Conservation (phyloP, 1,140 invertebrate genomes). For the Drosophila oshimai region DNA sequence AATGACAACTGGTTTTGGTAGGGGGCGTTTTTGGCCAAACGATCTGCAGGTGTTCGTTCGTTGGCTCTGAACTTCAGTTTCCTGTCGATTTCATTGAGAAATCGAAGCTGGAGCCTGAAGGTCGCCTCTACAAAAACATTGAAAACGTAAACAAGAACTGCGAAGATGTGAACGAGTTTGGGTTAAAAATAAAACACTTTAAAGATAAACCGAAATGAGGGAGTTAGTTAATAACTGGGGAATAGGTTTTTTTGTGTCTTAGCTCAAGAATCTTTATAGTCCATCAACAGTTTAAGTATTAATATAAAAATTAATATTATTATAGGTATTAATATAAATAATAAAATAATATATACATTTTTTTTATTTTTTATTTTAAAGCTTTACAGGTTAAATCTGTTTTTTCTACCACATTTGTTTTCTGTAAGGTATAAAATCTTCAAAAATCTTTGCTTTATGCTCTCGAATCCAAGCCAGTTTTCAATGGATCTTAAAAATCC, state of each 20-base stretch:
- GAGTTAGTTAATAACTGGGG: neutral
- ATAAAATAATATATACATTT: no score
- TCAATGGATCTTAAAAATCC: slow-evolving; percentile 15
- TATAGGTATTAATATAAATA: no score
- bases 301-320: no score
- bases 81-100: slow-evolving; percentile 57
- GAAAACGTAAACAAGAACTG: neutral
- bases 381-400: no score
- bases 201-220: neutral
- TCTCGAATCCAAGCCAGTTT: neutral
- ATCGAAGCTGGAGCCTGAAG: slow-evolving; percentile 52
- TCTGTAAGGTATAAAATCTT: no score
- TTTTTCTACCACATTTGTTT: no score
- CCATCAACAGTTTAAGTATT: no score
- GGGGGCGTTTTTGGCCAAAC: neutral
- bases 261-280: no score
- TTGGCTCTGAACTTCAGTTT: slow-evolving; percentile 30
- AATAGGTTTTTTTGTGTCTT: neutral
- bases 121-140: slow-evolving; percentile 25
- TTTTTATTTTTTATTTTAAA: no score
- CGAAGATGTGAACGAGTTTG: slow-evolving; percentile 22
- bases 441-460: no score
- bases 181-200: neutral
- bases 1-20: slow-evolving; percentile 38
- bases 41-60: slow-evolving; percentile 14